Base-by-base conservation (phyloP, 2,113 vertebrate species). In the Carassius carassius region DNA sequence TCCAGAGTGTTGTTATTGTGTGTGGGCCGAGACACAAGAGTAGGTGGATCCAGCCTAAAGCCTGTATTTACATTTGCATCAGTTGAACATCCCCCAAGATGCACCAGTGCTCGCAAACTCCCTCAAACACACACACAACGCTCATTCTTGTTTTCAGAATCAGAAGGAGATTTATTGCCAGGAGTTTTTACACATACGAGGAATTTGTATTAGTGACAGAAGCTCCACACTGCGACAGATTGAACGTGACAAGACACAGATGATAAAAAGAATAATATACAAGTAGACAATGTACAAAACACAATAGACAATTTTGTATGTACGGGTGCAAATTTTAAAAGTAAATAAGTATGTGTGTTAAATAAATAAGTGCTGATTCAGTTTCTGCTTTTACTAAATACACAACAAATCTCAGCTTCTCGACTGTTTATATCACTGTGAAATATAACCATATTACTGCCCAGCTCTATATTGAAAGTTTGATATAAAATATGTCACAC, bases 41-140 rank as follows among this genome's bases (percentile, higher is more conserved):
- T 69, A 72, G 80, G 65, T 72, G 80, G 49, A 72, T 72, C 29
- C 47, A 72, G 80, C 80, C 80, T 54, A 54, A 65, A 82, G 65
- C 47, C 25, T 17, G 78, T 67, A 56, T 82, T 81, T 81, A 69
- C 79, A 69, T 81, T 54, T 58, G 49, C 49, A 70, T 82, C 49
- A 72, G 80, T 19, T 23, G 44, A 58, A 82, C 65, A 70, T 29
- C 65, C 65, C 78, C 62, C 62, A 35, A 81, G 41, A 81, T 51
- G 41, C 41, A 49, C 41, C 23, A 19, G 62, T 17, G 23, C 62
- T 79, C n/a, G 51, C 41, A 2, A 81, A 81, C 60, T 11, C 60
- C 78, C 3, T 54, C 25, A 67, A 81, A 62, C 75, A 78, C 19
- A 58, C 19, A 58, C 12, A 44, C 23, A 3, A 2, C 5, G 13